phyloP scores from a whole-genome alignment of 2,888 invertebrate species.

The Sialis lutaria region DNA sequence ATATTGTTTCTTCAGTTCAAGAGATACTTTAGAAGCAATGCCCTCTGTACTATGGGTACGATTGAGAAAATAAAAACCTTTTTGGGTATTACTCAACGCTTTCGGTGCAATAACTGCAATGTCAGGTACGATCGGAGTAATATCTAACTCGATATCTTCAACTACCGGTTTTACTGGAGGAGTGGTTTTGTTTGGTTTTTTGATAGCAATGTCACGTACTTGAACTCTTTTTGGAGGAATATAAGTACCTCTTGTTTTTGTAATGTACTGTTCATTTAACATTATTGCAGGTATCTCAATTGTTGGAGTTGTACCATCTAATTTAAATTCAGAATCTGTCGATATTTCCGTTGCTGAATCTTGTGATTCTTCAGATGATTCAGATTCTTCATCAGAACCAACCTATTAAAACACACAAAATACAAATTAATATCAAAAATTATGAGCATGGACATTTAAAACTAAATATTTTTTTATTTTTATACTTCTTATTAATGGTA shows the following conservation, averaged over 20 bases:
- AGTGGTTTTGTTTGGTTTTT: constrained; percentile 24
- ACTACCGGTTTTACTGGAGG: constrained; percentile 15
- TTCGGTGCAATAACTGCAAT: constrained; percentile 11
- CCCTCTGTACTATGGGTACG: constrained; percentile 76
- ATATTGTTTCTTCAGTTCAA: constrained; percentile 74
- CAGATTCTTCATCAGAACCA: constrained; percentile 41
- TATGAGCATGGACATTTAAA: neutral
- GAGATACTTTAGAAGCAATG: constrained; percentile 69
- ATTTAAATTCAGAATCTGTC: constrained; percentile 82
- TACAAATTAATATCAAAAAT: constrained; percentile 5
- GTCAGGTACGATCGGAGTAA: constrained; percentile 23
- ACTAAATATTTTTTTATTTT: too few species aligned
- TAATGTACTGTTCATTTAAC: constrained; percentile 44
- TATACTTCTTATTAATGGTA: too few species aligned
- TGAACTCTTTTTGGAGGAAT: constrained; percentile 38
- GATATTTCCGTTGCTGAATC: constrained; percentile 86
- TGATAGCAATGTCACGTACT: constrained; percentile 32
- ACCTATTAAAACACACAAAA: constrained; percentile 29
- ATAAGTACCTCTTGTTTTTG: constrained; percentile 30
- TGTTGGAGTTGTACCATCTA: constrained; percentile 54
- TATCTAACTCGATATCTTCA: constrained; percentile 19
- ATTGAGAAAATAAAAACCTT: constrained; percentile 61
- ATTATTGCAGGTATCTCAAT: constrained; percentile 61
- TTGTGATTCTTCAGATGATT: constrained; percentile 53
- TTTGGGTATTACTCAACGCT: constrained; percentile 36